Conservation (phyloP, 2,797 vertebrate species). For the Enteromius paludinosus region DNA sequence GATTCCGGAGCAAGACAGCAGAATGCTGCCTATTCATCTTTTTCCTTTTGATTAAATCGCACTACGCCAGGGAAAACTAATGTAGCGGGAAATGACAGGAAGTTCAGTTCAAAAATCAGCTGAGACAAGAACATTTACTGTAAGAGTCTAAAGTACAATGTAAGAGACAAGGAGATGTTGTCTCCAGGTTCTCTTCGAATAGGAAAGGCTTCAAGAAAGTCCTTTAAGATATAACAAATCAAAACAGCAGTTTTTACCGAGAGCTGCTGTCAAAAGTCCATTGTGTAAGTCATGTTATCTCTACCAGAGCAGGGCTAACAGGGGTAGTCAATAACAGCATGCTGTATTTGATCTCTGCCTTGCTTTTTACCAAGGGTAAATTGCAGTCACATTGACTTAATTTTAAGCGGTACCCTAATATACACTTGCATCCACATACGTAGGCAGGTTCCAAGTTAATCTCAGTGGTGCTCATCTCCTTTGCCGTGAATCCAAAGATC, state of each 20-base stretch:
- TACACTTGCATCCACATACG: conserved; percentile 37
- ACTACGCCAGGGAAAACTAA: conserved; percentile 24
- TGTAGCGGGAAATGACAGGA: conserved; percentile 47
- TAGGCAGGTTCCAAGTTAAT: conserved; percentile 70
- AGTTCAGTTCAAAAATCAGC: conserved; percentile 63
- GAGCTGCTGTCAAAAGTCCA: background rate
- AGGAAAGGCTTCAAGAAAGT: conserved; percentile 1
- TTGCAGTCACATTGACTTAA: conserved; percentile 12
- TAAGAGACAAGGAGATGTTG: background rate
- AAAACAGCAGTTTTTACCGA: background rate
- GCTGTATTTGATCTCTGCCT: background rate
- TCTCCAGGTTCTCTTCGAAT: conserved; percentile 16
- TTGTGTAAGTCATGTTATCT: background rate
- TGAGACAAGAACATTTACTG: conserved; percentile 50
- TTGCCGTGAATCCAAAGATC: conserved; percentile 68
- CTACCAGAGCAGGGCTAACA: background rate
- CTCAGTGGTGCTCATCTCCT: conserved; percentile 72
- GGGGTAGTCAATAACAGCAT: conserved; percentile 9
- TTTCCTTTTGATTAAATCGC: conserved; percentile 42
- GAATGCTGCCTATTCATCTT: conserved; percentile 30
- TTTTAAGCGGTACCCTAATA: conserved; percentile 5
- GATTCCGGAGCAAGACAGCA: conserved; percentile 23
- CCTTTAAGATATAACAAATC: conserved; percentile 3
- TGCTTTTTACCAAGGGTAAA: conserved; percentile 13
- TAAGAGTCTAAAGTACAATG: conserved; percentile 31